These are phyloP conservation scores for Macrostomum lignano DNA, from an alignment of 1,140 invertebrate genomes.

Conservation along the genomic window DNA sequence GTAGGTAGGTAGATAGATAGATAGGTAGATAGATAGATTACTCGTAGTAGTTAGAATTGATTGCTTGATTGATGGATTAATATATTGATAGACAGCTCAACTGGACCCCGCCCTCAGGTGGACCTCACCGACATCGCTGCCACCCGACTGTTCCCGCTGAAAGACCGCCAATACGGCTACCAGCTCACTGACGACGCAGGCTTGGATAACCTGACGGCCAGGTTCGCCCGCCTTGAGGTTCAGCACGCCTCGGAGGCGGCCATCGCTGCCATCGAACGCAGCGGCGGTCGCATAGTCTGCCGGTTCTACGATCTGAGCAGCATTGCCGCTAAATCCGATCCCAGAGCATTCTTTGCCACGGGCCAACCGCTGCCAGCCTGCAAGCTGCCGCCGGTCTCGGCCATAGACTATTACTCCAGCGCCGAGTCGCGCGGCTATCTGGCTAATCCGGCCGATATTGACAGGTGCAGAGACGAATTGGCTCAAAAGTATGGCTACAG, in stretches of 20 bases:
- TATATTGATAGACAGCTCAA: too few species aligned
- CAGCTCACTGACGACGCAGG: conserved; percentile 62
- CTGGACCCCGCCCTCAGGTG: too few species aligned
- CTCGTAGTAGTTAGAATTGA: too few species aligned
- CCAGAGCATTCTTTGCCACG: conserved; percentile 50
- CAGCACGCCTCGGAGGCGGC: conserved; percentile 68
- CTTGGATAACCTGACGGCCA: conserved; percentile 44
- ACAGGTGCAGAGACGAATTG: conserved; percentile 37
- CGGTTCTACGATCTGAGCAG: conserved; percentile 61
- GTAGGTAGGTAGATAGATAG: too few species aligned
- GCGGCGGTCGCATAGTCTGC: conserved; percentile 72
- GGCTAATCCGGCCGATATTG: conserved; percentile 64
- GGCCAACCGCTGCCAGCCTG: conserved; percentile 58
- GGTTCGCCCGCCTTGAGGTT: conserved; percentile 83
- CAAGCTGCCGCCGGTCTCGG: conserved; percentile 48
- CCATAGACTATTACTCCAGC: conserved; percentile 53
- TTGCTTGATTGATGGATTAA: too few species aligned
- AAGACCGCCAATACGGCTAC: conserved; percentile 54
- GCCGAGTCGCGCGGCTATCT: conserved; percentile 59
- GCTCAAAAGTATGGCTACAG: conserved; percentile 83
- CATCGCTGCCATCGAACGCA: conserved; percentile 74
- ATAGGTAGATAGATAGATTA: too few species aligned
- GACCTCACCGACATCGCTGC: conserved; percentile 55
- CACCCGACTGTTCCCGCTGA: conserved; percentile 43
- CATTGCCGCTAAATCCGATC: conserved; percentile 42